phyloP scores from a whole-genome alignment of 2,888 invertebrate genomes.

The Tiliacea aurago region DNA sequence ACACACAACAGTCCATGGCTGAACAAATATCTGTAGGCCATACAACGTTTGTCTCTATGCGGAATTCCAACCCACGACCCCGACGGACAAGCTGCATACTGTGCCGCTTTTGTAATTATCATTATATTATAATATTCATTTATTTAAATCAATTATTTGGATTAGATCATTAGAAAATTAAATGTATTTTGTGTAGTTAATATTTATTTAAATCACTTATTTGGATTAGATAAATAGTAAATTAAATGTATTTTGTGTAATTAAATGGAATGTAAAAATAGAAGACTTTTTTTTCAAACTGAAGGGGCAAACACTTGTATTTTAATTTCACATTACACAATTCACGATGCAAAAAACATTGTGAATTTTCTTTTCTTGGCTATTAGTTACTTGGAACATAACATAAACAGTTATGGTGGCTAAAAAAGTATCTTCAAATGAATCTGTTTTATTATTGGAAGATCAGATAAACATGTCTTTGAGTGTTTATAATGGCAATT shows the following conservation, averaged over 20 bases:
- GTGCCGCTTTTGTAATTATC: conserved; percentile 20
- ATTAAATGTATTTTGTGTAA: no score
- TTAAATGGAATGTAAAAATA: background rate
- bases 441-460: background rate
- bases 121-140: background rate
- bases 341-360: background rate
- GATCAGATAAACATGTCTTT: background rate
- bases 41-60: conserved; percentile 51
- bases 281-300: background rate
- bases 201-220: background rate
- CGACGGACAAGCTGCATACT: conserved; percentile 14
- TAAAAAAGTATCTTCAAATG: background rate
- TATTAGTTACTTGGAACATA: background rate
- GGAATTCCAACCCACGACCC: conserved; percentile 55
- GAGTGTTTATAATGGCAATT: background rate
- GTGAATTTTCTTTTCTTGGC: background rate
- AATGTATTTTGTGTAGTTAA: no score
- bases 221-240: background rate
- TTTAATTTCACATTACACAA: no score
- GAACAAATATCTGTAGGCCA: conserved; percentile 51
- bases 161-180: no score
- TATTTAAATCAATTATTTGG: background rate
- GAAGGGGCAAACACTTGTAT: background rate
- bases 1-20: conserved; percentile 37
- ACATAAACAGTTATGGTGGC: no score